A percentile compares a stretch with the other conserved stretches of the same genome.
Conservation (phyloP, 2,797 vertebrate species). For the Pelochelys cantorii region DNA sequence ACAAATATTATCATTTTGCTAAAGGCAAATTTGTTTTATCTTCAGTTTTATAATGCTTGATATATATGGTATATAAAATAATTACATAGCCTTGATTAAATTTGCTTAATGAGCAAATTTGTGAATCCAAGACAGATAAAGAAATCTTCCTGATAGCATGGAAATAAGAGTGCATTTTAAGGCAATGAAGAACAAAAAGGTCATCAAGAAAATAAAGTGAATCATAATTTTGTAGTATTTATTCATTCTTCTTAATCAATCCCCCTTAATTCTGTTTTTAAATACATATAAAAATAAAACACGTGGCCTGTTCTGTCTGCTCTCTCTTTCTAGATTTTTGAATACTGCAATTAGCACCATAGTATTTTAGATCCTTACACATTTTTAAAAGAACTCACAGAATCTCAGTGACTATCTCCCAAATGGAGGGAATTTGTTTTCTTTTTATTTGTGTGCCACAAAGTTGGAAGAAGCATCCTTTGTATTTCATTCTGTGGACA, state of each 20-base stretch:
- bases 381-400: background rate
- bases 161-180: background rate
- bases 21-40: background rate
- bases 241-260: background rate
- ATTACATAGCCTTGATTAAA: background rate
- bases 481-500: background rate
- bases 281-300: background rate
- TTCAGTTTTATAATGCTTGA: background rate
- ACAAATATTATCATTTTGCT: background rate
- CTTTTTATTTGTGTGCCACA: background rate
- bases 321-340: rapidly evolving
- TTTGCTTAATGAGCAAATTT: background rate
- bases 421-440: background rate
- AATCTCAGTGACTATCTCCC: background rate
- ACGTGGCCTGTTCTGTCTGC: background rate
- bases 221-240: background rate
- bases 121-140: background rate
- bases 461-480: background rate
- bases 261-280: background rate
- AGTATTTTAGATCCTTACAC: background rate
- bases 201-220: background rate
- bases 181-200: background rate
- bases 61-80: background rate
- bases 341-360: background rate
- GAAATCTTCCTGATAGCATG: background rate